Percentiles rank a stretch among this genome's conserved stretches.
phyloP scores from a whole-genome alignment of 2,797 vertebrate genomes.

The Enteromius anoplus region DNA sequence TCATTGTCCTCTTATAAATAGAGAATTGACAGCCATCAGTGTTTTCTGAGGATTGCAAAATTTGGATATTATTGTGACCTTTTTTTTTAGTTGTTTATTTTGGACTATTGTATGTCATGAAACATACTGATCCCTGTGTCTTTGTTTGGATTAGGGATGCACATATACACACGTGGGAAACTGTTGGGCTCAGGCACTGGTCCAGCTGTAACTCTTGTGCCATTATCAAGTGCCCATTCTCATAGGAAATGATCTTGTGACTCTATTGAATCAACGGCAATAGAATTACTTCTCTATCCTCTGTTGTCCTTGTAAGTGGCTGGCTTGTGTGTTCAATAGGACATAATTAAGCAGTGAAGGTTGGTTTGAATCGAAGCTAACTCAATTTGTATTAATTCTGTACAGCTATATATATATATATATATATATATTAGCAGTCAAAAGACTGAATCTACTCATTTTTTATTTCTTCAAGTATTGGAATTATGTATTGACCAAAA shows the following conservation, averaged over 20 bases:
- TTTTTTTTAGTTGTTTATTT: not conserved
- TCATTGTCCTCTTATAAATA: conserved; percentile 55
- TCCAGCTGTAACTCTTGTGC: conserved; percentile 2
- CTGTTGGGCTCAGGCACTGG: not conserved
- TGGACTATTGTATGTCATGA: conserved; percentile 1
- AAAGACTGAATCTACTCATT: not conserved
- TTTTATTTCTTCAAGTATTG: not conserved
- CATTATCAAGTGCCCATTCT: conserved; percentile 31
- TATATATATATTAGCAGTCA: not conserved
- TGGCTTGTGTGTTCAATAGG: conserved; percentile 23
- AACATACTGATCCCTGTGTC: not conserved
- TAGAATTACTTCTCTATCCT: conserved; percentile 29
- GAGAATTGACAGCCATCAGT: conserved; percentile 43
- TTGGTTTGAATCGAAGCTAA: conserved; percentile 16
- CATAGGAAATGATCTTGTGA: conserved; percentile 44
- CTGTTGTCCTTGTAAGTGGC: conserved; percentile 22
- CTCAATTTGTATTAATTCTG: conserved; percentile 14
- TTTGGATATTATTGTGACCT: not conserved
- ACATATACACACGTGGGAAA: conserved; percentile 5
- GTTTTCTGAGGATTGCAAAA: conserved; percentile 21
- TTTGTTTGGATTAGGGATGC: not conserved
- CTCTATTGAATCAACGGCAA: conserved; percentile 44
- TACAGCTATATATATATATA: not conserved
- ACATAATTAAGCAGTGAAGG: conserved; percentile 5
- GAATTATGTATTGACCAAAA: not conserved